A percentile compares a stretch with the other conserved stretches of the same genome.
These are phyloP conservation scores for Rhyacophila evoluta DNA, from an alignment of 2,888 invertebrate genomes.

Conservation along the genomic window DNA sequence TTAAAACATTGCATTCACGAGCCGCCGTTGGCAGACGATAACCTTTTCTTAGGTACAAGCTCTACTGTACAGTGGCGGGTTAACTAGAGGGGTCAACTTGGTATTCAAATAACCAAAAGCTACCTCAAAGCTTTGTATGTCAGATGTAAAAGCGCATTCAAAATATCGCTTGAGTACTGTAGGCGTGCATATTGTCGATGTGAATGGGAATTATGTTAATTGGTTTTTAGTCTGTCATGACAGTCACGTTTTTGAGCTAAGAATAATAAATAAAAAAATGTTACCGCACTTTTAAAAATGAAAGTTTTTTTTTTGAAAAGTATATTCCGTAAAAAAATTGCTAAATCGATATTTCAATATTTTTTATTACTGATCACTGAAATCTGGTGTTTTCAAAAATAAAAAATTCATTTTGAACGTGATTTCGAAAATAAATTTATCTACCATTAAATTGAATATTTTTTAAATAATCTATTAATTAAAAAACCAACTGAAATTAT, in stretches of 20 bases:
- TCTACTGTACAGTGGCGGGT: not conserved
- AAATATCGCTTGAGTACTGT: not conserved
- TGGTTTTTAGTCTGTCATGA: not conserved
- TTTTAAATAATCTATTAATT: no score
- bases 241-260: not conserved
- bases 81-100: constrained; percentile 3
- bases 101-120: constrained; percentile 1
- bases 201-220: constrained; percentile 11
- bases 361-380: no score
- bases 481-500: no score
- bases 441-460: no score
- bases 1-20: not conserved
- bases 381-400: no score
- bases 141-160: not conserved
- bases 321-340: no score
- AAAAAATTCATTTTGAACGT: no score
- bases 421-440: no score
- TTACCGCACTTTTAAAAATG: no score
- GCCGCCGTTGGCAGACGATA: not conserved
- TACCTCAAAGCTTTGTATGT: not conserved
- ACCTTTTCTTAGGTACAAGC: not conserved
- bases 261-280: no score
- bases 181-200: not conserved
- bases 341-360: no score
- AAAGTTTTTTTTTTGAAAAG: no score